Evolutionary conservation across 2,797 vertebrate species (phyloP), one percentile per base, ranked within the genome.

Genomic region (Gephyroberyx darwinii): DNA sequence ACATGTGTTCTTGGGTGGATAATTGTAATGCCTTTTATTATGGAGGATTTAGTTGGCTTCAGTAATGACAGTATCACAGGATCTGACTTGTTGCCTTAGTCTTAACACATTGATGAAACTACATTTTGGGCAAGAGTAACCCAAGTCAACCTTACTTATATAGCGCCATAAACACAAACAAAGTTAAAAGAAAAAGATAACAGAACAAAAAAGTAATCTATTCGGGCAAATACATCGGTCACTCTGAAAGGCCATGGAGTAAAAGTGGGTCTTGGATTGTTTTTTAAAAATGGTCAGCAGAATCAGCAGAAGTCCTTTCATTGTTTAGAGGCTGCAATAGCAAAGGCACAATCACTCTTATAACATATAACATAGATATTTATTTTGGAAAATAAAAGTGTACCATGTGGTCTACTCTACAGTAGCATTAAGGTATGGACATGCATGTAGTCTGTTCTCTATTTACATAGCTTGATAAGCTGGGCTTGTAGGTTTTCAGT

Each of bases 271-370:
- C 14, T 45, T 16, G 5, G 5, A 45, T 45, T 3, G 14, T 5
- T 45, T 45, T 5, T 16, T 52, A 33, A 52, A 6, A 65, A 55
- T 26, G 26, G 26, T 26, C 26, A 26, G 26, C 26, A 26, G 26
- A 26, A 26, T 26, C 26, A 26, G 26, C 26, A 26, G 26, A 26
- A 2, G 26, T 69, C 75, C 65, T 61, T 70, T 31, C 37, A 71
- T 26, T 2, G 73, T 55, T 57, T 37, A 8, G 70, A 72, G 61
- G 69, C 74, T 69, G 58, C 51, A 76, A 78, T 71, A 76, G 80
- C 69, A 58, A 59, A 59, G 63, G 66, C 8, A 8, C 1, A 35
- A 35, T 35, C 33, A 26, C 26, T 4, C 9, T 37, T 37, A 9
- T 6, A 13, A 41, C 12, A 41, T 41, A 41, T 41, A 41, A 41